Conservation (phyloP, 2,888 invertebrate species). For the Patella pellucida region DNA sequence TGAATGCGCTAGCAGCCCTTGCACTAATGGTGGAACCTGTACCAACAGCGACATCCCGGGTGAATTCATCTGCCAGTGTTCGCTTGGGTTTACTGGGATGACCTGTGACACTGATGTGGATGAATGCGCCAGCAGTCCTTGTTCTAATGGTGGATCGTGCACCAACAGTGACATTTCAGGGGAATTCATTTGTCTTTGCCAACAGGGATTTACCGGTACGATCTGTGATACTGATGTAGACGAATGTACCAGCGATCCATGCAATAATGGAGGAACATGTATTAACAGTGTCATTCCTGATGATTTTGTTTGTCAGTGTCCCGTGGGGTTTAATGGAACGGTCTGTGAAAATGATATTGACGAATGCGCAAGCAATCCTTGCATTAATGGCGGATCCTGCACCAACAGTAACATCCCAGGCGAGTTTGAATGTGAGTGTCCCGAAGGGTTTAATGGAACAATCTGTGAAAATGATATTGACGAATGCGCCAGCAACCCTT, state of each 20-base stretch:
- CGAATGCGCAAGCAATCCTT: too few species aligned
- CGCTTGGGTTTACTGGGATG: not conserved
- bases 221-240: constrained; percentile 41
- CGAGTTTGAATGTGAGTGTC: too few species aligned
- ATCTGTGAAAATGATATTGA: too few species aligned
- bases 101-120: constrained; percentile 91
- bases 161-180: constrained; percentile 87
- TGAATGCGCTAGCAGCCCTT: constrained; percentile 85
- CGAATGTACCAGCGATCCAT: constrained; percentile 45
- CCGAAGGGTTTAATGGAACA: too few species aligned
- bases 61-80: constrained; percentile 90
- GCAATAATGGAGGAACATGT: constrained; percentile 31
- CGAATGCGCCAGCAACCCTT: not conserved
- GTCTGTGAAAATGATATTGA: too few species aligned
- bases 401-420: too few species aligned
- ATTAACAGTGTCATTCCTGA: constrained; percentile 24
- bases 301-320: constrained; percentile 40
- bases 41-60: constrained; percentile 87
- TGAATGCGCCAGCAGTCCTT: constrained; percentile 85
- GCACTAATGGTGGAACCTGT: constrained; percentile 96
- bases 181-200: constrained; percentile 90
- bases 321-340: constrained; percentile 32
- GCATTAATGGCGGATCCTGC: too few species aligned
- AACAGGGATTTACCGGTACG: constrained; percentile 46
- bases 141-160: constrained; percentile 96